phyloP scores from a whole-genome alignment of 2,797 vertebrate species.

The Scolopax bukidnonensis region DNA sequence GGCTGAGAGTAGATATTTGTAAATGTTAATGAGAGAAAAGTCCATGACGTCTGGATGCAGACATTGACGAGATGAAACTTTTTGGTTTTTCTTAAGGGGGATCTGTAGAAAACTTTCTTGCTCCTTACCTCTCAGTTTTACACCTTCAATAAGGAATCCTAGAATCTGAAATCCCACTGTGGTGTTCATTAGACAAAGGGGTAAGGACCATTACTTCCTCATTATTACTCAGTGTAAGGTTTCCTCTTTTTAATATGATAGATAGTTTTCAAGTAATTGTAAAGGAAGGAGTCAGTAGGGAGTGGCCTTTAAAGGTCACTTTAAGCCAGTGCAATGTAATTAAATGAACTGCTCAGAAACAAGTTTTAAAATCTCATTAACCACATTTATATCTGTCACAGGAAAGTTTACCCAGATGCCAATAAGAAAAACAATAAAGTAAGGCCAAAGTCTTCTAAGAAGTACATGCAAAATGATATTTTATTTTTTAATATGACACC shows the following conservation, averaged over 20 bases:
- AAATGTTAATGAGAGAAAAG: background rate
- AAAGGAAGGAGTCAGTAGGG: background rate
- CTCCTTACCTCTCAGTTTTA: background rate
- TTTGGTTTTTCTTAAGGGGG: background rate
- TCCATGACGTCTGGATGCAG: background rate
- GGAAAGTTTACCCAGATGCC: background rate
- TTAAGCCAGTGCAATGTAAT: background rate
- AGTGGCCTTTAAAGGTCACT: conserved; percentile 45
- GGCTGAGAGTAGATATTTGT: background rate
- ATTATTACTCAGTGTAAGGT: background rate
- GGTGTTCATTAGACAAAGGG: background rate
- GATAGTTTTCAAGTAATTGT: background rate
- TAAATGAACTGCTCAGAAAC: background rate
- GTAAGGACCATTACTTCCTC: background rate
- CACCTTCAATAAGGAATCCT: background rate
- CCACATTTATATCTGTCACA: conserved; percentile 26
- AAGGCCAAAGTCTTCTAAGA: background rate
- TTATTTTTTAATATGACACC: background rate
- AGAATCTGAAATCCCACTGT: background rate
- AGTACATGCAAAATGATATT: background rate
- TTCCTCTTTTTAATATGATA: background rate
- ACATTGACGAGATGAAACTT: fast-evolving
- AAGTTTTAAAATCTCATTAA: conserved; percentile 22
- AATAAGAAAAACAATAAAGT: background rate
- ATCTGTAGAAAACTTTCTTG: background rate